Evolutionary conservation across 2,113 vertebrate genomes (phyloP).

Genomic region (Diglossa brunneiventris): DNA sequence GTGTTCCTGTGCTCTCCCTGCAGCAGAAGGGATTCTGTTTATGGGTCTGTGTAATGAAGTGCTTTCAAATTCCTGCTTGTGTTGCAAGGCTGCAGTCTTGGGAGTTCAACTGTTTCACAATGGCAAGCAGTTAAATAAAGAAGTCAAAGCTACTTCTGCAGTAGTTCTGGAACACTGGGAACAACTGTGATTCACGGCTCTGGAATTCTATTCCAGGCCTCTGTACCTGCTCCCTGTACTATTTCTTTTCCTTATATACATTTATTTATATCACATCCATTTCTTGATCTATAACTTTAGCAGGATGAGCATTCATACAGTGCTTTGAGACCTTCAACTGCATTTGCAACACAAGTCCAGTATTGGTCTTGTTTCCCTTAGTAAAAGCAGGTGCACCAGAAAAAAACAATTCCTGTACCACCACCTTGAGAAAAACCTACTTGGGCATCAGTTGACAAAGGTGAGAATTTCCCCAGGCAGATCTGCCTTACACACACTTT

Average conservation of each 20-base stretch:
- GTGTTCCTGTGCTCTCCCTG: background rate
- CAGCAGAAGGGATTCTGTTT: background rate
- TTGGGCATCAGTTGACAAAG: background rate
- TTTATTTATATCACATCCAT: background rate
- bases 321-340: background rate
- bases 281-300: background rate
- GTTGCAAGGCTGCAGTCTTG: background rate
- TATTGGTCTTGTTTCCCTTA: background rate
- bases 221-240: background rate
- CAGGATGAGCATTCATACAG: background rate
- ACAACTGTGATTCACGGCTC: background rate
- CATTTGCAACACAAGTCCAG: background rate
- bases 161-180: background rate
- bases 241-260: background rate
- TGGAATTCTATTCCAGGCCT: background rate
- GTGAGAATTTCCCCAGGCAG: background rate
- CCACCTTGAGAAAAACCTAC: background rate
- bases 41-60: background rate
- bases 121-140: background rate
- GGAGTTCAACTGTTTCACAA: background rate
- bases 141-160: background rate
- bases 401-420: background rate
- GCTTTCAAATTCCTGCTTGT: background rate
- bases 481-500: background rate
- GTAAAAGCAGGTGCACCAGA: background rate